Evolutionary conservation across 2,888 invertebrate genomes (phyloP).

Genomic region (Drosophila suboccidentalis): DNA sequence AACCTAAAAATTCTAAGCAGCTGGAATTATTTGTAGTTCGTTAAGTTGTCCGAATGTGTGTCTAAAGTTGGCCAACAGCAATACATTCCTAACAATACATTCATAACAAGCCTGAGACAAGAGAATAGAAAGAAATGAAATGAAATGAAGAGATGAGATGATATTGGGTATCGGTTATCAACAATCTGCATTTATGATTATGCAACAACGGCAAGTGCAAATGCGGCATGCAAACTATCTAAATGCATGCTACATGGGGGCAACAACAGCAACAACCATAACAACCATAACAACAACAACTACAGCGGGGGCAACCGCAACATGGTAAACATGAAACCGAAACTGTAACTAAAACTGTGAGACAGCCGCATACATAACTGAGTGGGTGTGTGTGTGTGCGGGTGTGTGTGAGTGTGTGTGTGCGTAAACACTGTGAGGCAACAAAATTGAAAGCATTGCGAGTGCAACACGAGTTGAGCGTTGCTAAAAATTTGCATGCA

Average conservation of each 20-base stretch:
- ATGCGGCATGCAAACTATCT: constrained; percentile 49
- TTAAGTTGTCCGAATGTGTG: constrained; percentile 8
- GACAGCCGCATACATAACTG: constrained; percentile 31
- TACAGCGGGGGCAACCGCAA: constrained; percentile 58
- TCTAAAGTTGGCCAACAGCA: constrained; percentile 16
- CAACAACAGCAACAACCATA: constrained; percentile 21
- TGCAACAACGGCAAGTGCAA: constrained; percentile 50
- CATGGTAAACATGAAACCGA: constrained; percentile 79
- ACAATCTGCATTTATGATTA: constrained; percentile 71
- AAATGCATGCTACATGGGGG: constrained; percentile 65
- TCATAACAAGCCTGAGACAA: constrained; percentile 32
- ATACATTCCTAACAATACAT: constrained; percentile 50
- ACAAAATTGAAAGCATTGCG: constrained; percentile 75
- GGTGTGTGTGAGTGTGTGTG: constrained; percentile 8
- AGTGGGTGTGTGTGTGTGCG: constrained; percentile 4
- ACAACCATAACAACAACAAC: constrained; percentile 8
- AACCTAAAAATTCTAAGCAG: constrained; percentile 1
- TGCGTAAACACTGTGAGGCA: constrained; percentile 45
- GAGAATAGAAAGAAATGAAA: not conserved
- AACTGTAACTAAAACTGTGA: constrained; percentile 77
- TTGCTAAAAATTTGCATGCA: constrained; percentile 76
- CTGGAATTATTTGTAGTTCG: constrained; percentile 18
- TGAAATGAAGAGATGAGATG: constrained; percentile 4
- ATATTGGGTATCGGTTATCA: constrained; percentile 32
- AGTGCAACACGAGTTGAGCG: constrained; percentile 35